These are phyloP conservation scores for Pyrocephalus nanus DNA, from an alignment of 2,797 vertebrate genomes.

Conservation along the genomic window DNA sequence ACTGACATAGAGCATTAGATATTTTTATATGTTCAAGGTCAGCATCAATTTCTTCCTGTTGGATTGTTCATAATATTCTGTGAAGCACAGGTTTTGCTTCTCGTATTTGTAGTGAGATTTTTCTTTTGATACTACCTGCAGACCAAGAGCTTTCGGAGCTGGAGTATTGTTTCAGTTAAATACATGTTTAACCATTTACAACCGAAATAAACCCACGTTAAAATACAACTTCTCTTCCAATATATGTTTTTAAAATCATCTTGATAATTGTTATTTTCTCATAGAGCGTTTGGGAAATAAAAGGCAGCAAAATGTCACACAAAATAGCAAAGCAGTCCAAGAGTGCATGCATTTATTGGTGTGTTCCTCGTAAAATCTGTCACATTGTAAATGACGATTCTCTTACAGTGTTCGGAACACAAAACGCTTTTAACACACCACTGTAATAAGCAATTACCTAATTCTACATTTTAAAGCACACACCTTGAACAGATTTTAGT, in stretches of 20 bases:
- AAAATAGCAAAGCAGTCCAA: background rate
- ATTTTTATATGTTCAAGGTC: constrained; percentile 4
- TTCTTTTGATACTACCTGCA: background rate
- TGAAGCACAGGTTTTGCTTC: background rate
- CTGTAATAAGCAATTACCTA: background rate
- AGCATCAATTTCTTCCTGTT: background rate
- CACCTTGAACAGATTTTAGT: background rate
- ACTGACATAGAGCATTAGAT: background rate
- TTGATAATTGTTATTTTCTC: background rate
- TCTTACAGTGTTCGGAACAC: background rate
- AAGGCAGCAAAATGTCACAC: background rate
- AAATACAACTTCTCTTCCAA: background rate
- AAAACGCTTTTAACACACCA: background rate
- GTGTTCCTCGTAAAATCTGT: background rate
- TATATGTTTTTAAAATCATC: background rate
- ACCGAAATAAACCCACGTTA: background rate
- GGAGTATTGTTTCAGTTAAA: background rate
- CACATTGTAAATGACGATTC: background rate
- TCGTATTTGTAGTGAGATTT: background rate
- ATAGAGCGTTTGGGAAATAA: background rate
- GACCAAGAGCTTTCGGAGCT: background rate
- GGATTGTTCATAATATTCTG: background rate
- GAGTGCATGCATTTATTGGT: background rate
- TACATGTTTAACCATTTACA: background rate
- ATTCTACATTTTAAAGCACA: background rate